Evolutionary conservation across 2,888 invertebrate species (phyloP).

Genomic region (Drepanosiphum platanoidis): DNA sequence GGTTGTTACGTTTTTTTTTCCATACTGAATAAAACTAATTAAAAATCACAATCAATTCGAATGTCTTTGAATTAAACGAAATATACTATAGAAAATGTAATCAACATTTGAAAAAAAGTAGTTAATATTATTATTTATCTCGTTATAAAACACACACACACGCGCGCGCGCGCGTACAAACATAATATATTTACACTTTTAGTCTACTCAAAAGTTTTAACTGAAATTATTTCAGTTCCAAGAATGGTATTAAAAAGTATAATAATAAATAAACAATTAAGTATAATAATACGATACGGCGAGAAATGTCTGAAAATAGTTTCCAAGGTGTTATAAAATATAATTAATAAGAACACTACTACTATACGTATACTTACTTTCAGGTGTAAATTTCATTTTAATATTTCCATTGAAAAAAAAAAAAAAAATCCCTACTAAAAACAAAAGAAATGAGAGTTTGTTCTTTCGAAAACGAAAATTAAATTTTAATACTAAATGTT

Average conservation of each 20-base stretch:
- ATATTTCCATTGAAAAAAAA: no score
- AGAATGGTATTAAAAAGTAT: neutral
- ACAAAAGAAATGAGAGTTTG: neutral
- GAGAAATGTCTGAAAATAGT: neutral
- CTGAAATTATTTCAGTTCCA: neutral
- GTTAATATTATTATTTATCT: no score
- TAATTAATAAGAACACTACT: no score
- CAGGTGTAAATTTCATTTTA: neutral
- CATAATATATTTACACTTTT: no score
- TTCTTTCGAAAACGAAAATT: neutral
- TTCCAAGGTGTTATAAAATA: neutral
- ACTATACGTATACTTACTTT: neutral
- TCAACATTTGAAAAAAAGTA: no score
- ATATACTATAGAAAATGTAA: no score
- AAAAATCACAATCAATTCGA: no score
- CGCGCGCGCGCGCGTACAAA: neutral
- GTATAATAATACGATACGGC: neutral
- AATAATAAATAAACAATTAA: no score
- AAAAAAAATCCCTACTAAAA: neutral
- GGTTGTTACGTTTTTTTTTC: no score
- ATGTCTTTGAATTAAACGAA: no score
- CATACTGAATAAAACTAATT: no score
- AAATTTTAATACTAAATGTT: neutral
- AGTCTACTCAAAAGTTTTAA: neutral
- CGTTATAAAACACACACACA: no score